Evolutionary conservation across 2,797 vertebrate genomes (phyloP), one percentile per base, ranked within the genome.

Genomic region (Alouatta caraya): DNA sequence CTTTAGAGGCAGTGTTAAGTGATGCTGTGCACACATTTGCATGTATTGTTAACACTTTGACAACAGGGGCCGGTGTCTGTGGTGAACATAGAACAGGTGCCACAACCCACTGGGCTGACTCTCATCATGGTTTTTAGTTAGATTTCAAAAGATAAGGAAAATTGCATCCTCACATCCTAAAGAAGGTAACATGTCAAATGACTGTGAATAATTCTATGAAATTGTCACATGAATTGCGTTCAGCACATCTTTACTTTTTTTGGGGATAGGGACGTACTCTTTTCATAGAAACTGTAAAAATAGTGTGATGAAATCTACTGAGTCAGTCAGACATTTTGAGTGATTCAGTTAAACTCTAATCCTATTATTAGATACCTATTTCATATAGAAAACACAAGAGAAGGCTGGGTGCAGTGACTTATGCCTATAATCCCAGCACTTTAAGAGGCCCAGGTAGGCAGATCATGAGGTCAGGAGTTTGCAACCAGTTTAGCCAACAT

Each of bases 11-110:
- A 55, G 22, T 26, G 44, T 82, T 97, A 90, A 89, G 59, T 1
- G 0, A 39, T 42, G 5, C 46, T 85, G n/a, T 57, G n/a, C 48
- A 72, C 44, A 83, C 30, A 67, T 81, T 73, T 80, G 39, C 42
- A 64, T 61, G 5, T 8, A 5, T 90, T 64, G 83, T 96, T 93
- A 95, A 39, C 75, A 88, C 78, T 94, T 87, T 83, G 75, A 80
- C 75, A 96, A 91, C 14, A 84, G 57, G 79, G 11, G 37, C 39
- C 37, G 57, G 11, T 46, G 8, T 96, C 17, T 26, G 73, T 19
- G 13, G 42, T 67, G 76, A 92, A 57, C 33, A 46, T 0, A 83
- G 73, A 88, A 61, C 24, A 92, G 75, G 26, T 91, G n/a, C 44
- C 81, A 42, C 4, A 79, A 64, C n/a, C 57, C 8, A 44, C 59